Conservation (phyloP, 2,797 vertebrate species). For the Momotus momota region DNA sequence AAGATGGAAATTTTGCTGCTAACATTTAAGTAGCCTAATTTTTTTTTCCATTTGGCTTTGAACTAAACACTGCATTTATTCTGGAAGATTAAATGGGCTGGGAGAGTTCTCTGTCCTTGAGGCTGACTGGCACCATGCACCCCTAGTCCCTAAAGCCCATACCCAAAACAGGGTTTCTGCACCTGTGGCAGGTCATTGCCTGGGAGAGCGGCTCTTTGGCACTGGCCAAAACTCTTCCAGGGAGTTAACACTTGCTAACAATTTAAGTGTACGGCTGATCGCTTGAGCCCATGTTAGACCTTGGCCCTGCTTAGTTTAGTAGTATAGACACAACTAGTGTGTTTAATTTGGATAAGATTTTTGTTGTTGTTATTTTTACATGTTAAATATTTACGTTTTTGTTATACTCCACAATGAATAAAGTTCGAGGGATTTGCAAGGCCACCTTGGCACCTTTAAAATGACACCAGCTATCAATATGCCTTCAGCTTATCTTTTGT, state of each 20-base stretch:
- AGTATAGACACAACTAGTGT: neutral
- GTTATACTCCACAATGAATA: neutral
- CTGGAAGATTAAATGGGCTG: neutral
- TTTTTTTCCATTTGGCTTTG: neutral
- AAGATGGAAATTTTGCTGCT: slow-evolving; percentile 30
- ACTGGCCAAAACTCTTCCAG: neutral
- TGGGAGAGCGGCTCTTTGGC: neutral
- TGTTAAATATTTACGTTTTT: neutral
- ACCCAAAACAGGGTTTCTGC: neutral
- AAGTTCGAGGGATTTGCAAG: neutral
- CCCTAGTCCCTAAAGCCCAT: neutral
- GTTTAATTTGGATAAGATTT: neutral
- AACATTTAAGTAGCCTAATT: neutral
- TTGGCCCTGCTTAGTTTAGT: neutral
- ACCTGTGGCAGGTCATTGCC: neutral
- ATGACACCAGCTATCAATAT: neutral
- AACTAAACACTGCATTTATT: neutral
- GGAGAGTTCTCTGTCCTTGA: neutral
- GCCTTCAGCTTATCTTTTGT: neutral
- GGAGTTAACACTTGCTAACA: neutral
- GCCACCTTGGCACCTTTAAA: neutral
- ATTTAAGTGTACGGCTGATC: neutral
- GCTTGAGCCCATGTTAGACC: neutral
- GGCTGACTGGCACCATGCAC: neutral
- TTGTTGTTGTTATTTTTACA: neutral